Conservation (phyloP, 2,113 vertebrate species). For the Marmota monax region DNA sequence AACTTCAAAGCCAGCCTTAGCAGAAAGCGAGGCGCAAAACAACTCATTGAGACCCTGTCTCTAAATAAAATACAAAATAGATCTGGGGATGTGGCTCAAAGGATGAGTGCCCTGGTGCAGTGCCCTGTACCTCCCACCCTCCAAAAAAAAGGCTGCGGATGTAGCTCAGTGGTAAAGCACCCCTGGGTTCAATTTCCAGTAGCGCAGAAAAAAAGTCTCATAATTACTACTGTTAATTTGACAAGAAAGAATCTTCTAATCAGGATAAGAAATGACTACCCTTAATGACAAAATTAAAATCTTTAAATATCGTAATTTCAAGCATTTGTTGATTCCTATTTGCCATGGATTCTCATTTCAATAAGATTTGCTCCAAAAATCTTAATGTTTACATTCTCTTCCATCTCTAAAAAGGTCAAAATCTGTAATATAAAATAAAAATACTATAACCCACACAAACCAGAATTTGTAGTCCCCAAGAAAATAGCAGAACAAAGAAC, state of each 20-base stretch:
- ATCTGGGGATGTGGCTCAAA: too few relatives aligned
- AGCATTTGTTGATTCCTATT: neutral
- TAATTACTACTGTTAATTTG: neutral
- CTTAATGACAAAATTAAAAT: neutral
- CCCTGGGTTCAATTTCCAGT: too few relatives aligned
- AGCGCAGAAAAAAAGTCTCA: neutral
- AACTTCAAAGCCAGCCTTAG: too few relatives aligned
- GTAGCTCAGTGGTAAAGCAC: too few relatives aligned
- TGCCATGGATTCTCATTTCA: neutral
- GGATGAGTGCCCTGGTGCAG: too few relatives aligned
- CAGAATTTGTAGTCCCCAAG: neutral
- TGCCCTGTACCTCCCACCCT: too few relatives aligned
- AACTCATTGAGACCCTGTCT: too few relatives aligned
- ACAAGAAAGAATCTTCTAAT: neutral
- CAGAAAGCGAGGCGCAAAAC: too few relatives aligned
- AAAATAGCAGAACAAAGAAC: neutral
- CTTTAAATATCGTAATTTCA: slow-evolving; percentile 2
- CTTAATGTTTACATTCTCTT: neutral
- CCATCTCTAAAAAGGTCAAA: slow-evolving; percentile 37
- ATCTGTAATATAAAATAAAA: neutral
- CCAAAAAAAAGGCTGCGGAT: too few relatives aligned
- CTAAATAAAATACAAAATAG: too few relatives aligned
- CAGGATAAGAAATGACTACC: slow-evolving; percentile 2
- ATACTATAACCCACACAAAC: neutral
- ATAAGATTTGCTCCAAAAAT: neutral